These are phyloP conservation scores for Clinocottus analis DNA, from an alignment of 2,113 vertebrate genomes.

Conservation along the genomic window DNA sequence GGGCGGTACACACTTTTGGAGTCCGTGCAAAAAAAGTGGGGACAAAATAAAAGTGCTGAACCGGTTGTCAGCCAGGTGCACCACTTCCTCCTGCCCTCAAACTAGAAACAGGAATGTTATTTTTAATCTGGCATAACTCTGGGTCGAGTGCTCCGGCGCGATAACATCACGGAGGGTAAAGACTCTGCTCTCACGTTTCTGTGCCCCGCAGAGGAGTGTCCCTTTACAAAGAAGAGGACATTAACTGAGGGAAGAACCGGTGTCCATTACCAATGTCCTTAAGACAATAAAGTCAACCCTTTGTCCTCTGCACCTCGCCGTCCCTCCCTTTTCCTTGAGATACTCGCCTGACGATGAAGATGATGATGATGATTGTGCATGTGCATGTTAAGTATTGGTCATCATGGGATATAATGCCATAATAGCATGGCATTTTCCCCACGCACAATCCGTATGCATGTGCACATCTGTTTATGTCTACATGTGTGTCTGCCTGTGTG, in stretches of 20 bases:
- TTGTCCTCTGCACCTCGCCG: slow-evolving; percentile 22
- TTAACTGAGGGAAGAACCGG: slow-evolving; percentile 47
- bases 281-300: slow-evolving; percentile 45
- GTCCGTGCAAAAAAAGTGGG: background rate
- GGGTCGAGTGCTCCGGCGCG: slow-evolving; percentile 13
- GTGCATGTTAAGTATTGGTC: background rate
- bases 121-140: slow-evolving; percentile 32
- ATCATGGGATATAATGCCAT: background rate
- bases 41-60: slow-evolving; percentile 1
- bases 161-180: slow-evolving; percentile 42
- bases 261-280: slow-evolving; percentile 62
- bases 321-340: slow-evolving; percentile 3
- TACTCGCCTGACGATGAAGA: slow-evolving; percentile 16
- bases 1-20: background rate
- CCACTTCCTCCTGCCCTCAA: background rate
- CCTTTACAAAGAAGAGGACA: slow-evolving; percentile 53
- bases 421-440: background rate
- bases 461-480: background rate
- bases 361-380: slow-evolving; percentile 14
- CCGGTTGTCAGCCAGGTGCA: slow-evolving; percentile 25
- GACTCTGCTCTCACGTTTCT: slow-evolving; percentile 54
- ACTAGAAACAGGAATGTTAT: slow-evolving; percentile 38
- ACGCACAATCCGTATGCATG: background rate
- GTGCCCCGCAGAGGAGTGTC: slow-evolving; percentile 47
- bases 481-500: background rate